These are phyloP conservation scores for Riparia riparia DNA, from an alignment of 2,113 vertebrate genomes.

Conservation along the genomic window DNA sequence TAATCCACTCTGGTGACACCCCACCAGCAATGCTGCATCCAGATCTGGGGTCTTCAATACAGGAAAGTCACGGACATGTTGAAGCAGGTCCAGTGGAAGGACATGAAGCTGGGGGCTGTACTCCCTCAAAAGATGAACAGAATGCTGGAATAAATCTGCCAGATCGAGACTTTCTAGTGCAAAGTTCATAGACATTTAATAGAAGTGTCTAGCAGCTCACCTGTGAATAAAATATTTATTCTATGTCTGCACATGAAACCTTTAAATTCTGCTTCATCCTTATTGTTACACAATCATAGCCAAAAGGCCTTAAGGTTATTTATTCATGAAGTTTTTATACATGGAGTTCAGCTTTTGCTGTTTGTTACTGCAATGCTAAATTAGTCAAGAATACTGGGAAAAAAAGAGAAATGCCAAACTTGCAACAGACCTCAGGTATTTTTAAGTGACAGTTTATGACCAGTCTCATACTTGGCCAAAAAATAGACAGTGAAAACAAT, in stretches of 20 bases:
- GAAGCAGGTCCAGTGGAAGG: neutral
- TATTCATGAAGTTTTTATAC: neutral
- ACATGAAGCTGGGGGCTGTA: neutral
- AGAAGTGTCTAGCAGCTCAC: neutral
- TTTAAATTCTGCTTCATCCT: neutral
- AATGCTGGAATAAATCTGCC: neutral
- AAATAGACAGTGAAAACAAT: neutral
- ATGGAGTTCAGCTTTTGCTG: neutral
- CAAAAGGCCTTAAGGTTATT: neutral
- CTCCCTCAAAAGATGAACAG: neutral
- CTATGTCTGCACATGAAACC: neutral
- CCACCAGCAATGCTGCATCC: neutral
- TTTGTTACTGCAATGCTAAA: neutral
- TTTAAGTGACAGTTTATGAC: neutral
- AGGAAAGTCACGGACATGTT: neutral
- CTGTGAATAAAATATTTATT: neutral
- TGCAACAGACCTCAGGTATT: neutral
- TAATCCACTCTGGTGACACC: too few relatives aligned
- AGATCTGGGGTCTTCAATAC: neutral
- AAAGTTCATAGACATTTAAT: neutral
- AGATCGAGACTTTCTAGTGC: rapidly evolving
- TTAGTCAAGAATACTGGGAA: neutral
- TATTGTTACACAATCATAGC: neutral
- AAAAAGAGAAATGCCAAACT: neutral
- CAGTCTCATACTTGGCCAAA: neutral